These are phyloP conservation scores for Drosophila rufa DNA, from an alignment of 1,140 invertebrate species.

Conservation along the genomic window DNA sequence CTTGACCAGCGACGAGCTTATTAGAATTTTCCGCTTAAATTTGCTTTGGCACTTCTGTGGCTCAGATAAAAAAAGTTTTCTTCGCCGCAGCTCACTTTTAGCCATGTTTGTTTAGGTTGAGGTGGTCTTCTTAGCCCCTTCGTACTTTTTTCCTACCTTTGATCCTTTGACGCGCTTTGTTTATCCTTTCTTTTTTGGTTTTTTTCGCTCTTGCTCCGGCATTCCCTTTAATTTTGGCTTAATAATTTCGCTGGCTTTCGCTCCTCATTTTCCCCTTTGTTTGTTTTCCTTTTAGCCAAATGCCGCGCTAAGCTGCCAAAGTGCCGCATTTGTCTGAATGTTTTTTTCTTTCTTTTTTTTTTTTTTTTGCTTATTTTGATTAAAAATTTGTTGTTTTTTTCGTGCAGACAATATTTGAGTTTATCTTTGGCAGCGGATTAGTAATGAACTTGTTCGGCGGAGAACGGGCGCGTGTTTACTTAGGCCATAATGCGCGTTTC, in stretches of 20 bases:
- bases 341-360: constrained; percentile 14
- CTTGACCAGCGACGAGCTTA: constrained; percentile 63
- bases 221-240: constrained; percentile 71
- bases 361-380: constrained; percentile 66
- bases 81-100: constrained; percentile 46
- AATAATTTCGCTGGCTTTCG: constrained; percentile 61
- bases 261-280: constrained; percentile 51
- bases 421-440: constrained; percentile 77
- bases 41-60: constrained; percentile 68
- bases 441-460: constrained; percentile 64
- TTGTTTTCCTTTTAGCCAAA: constrained; percentile 74
- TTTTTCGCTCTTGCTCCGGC: constrained; percentile 28
- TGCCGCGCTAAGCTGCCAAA: constrained; percentile 75
- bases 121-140: constrained; percentile 30
- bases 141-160: constrained; percentile 59
- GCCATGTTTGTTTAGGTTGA: constrained; percentile 75
- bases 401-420: constrained; percentile 49
- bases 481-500: constrained; percentile 72
- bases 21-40: constrained; percentile 84
- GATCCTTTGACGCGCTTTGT: constrained; percentile 81
- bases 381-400: constrained; percentile 65
- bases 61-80: constrained; percentile 53
- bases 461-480: constrained; percentile 59
- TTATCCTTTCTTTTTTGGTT: constrained; percentile 42
- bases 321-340: constrained; percentile 71